These are phyloP conservation scores for Lipotes vexillifer DNA, from an alignment of 2,113 vertebrate species.

Conservation along the genomic window DNA sequence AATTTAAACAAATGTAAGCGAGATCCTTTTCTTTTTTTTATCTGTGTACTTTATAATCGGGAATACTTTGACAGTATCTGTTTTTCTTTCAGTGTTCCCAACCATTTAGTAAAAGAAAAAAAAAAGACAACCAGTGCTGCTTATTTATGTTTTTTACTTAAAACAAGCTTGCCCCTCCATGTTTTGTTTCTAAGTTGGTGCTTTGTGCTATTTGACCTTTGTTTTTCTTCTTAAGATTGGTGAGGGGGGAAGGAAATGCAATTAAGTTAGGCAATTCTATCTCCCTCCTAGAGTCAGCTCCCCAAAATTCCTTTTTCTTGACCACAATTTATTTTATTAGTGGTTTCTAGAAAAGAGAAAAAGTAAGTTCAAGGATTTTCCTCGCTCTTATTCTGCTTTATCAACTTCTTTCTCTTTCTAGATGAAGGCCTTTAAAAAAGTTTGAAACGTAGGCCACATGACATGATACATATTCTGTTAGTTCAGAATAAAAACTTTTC, in stretches of 20 bases:
- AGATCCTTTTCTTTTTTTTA: background rate
- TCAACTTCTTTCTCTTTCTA: background rate
- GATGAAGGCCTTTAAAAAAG: background rate
- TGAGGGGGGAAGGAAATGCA: background rate
- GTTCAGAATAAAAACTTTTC: background rate
- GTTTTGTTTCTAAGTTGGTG: slow-evolving; percentile 8
- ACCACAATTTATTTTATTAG: background rate
- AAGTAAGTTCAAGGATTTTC: slow-evolving; percentile 41
- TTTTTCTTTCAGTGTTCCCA: background rate
- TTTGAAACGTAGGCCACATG: background rate
- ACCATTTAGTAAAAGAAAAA: background rate
- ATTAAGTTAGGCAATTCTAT: background rate
- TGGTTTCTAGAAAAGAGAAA: background rate
- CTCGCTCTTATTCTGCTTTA: background rate
- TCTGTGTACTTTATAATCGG: background rate
- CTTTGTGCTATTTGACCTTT: background rate
- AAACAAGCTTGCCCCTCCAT: background rate
- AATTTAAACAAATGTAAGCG: background rate
- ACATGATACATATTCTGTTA: background rate
- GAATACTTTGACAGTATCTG: background rate
- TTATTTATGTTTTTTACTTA: slow-evolving; percentile 15
- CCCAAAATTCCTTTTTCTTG: background rate
- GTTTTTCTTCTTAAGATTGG: slow-evolving; percentile 45
- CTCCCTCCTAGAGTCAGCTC: background rate
- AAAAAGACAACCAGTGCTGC: background rate